Evolutionary conservation across 1,140 invertebrate genomes (phyloP).

Genomic region (Lycorma delicatula): DNA sequence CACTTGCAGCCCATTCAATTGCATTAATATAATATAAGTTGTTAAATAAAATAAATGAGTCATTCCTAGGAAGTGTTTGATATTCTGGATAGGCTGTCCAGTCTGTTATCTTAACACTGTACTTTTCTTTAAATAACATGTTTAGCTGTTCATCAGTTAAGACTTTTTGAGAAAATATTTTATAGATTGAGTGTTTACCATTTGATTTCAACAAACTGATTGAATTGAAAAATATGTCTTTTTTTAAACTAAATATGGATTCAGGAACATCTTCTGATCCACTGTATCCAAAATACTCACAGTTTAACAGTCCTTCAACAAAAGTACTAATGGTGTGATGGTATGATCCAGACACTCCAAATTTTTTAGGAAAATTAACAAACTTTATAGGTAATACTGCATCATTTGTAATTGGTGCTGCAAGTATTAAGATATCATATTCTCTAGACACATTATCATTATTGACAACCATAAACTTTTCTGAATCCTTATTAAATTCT

Average conservation of each 20-base stretch:
- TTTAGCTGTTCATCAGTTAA: conserved; percentile 40
- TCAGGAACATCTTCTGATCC: conserved; percentile 30
- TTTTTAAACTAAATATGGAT: conserved; percentile 43
- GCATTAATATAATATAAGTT: conserved; percentile 55
- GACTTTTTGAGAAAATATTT: conserved; percentile 47
- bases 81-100: conserved; percentile 62
- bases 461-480: not conserved
- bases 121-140: conserved; percentile 43
- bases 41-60: conserved; percentile 47
- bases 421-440: conserved; percentile 53
- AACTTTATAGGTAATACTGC: conserved; percentile 33
- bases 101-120: conserved; percentile 35
- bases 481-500: conserved; percentile 8
- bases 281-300: conserved; percentile 39
- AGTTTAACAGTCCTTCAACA: conserved; percentile 44
- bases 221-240: conserved; percentile 36
- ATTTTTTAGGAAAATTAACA: conserved; percentile 31
- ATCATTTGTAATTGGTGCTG: conserved; percentile 44
- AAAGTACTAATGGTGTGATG: conserved; percentile 50
- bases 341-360: conserved; percentile 34
- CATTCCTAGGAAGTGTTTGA: conserved; percentile 33
- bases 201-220: conserved; percentile 33
- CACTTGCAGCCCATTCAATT: conserved; percentile 58
- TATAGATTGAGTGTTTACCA: conserved; percentile 41
- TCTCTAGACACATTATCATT: conserved; percentile 4